Percentiles rank a stretch among this genome's conserved stretches.
Evolutionary conservation across 2,113 vertebrate species (phyloP).

Genomic region (Silurus glanis): DNA sequence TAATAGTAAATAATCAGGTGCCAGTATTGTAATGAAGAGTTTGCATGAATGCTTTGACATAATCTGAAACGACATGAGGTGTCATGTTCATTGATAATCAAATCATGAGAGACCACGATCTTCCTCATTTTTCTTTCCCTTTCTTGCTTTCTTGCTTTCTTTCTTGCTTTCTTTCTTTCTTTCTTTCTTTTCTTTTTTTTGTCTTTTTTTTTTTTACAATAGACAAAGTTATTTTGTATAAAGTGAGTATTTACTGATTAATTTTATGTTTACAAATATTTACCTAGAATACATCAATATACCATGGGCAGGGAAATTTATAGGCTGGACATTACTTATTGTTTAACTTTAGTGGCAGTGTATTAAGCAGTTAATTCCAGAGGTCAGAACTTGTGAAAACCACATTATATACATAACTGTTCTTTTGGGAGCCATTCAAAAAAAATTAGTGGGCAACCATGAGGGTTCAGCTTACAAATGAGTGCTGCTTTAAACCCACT

Average conservation of each 20-base stretch:
- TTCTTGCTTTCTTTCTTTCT: too few relatives aligned
- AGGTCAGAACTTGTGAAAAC: neutral
- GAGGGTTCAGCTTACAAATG: conserved; percentile 30
- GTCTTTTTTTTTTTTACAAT: neutral
- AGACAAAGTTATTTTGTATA: neutral
- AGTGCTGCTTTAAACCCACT: conserved; percentile 6
- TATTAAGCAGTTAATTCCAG: conserved; percentile 14
- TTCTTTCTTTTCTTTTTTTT: neutral
- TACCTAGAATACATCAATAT: neutral
- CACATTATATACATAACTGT: conserved; percentile 16
- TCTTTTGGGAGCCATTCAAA: conserved; percentile 14
- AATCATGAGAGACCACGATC: neutral
- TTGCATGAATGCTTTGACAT: neutral
- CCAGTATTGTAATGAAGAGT: conserved; percentile 13
- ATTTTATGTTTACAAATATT: neutral
- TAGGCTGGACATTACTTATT: conserved; percentile 8
- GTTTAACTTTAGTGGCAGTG: conserved; percentile 1
- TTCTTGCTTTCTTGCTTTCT: too few relatives aligned
- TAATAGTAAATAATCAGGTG: conserved; percentile 15
- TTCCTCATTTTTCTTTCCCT: neutral
- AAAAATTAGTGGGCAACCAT: conserved; percentile 27
- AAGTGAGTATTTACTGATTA: neutral
- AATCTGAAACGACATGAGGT: conserved; percentile 6
- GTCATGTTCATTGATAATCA: conserved; percentile 21
- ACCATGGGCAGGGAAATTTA: conserved; percentile 17